Conservation (phyloP, 2,888 invertebrate genomes). For the Mythimna lalbum region DNA sequence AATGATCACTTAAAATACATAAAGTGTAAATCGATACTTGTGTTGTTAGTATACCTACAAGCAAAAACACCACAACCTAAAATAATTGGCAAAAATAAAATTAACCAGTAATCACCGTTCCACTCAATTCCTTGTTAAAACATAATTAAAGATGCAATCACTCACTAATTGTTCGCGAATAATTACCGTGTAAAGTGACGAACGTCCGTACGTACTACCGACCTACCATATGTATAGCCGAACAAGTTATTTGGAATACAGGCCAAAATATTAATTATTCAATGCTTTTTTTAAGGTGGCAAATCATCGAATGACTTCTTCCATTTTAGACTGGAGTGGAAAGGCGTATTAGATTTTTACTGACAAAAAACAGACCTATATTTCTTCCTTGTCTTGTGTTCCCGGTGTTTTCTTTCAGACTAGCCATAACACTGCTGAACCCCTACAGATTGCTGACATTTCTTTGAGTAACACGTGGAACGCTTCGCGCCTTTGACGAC, state of each 20-base stretch:
- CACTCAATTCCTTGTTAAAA: slow-evolving; percentile 30
- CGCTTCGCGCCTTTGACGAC: no score
- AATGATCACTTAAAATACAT: no score
- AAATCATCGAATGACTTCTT: no score
- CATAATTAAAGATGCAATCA: slow-evolving; percentile 51
- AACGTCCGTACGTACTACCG: neutral
- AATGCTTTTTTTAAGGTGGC: neutral
- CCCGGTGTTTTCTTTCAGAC: no score
- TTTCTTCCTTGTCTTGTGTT: no score
- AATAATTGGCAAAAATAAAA: neutral
- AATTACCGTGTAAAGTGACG: slow-evolving; percentile 40
- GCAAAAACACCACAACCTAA: neutral
- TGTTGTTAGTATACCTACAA: neutral
- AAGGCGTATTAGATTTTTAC: no score
- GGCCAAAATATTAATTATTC: neutral
- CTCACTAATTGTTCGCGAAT: slow-evolving; percentile 35
- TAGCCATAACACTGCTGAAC: no score
- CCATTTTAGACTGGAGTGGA: no score
- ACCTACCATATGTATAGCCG: neutral
- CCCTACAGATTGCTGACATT: no score
- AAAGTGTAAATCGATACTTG: no score
- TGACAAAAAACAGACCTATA: no score
- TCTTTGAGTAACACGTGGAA: no score
- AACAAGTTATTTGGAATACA: neutral
- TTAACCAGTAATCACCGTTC: neutral